These are phyloP conservation scores for Sinella curviseta DNA, from an alignment of 1,140 invertebrate genomes.

Conservation along the genomic window DNA sequence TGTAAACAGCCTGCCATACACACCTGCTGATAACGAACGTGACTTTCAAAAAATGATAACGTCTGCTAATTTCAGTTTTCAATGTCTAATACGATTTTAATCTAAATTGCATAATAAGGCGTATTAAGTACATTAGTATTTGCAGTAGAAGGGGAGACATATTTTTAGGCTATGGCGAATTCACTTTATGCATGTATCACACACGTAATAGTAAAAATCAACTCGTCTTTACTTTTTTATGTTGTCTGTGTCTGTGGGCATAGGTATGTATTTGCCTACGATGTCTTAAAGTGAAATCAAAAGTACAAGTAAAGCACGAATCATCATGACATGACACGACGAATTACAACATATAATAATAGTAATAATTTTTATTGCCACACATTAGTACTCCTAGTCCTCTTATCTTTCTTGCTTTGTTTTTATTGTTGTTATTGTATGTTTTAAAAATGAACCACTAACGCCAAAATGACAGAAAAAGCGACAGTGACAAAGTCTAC, in stretches of 20 bases:
- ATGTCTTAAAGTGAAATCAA: not conserved
- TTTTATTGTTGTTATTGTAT: not conserved
- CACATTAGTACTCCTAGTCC: no score
- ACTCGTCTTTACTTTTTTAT: no score
- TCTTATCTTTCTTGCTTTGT: no score
- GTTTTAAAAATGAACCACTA: not conserved
- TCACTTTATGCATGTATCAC: no score
- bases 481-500: not conserved
- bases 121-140: no score
- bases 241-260: not conserved
- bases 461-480: not conserved
- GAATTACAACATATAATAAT: no score
- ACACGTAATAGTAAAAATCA: no score
- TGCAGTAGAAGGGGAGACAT: no score
- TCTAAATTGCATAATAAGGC: not conserved
- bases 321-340: not conserved
- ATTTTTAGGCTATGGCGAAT: no score
- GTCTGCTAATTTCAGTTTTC: not conserved
- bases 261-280: not conserved
- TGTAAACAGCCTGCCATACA: not conserved
- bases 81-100: not conserved
- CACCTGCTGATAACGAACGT: no score
- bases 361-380: no score
- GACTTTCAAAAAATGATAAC: not conserved
- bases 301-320: conserved; percentile 11